These are phyloP conservation scores for Diogma glabrata DNA, from an alignment of 2,888 invertebrate species.

Conservation along the genomic window DNA sequence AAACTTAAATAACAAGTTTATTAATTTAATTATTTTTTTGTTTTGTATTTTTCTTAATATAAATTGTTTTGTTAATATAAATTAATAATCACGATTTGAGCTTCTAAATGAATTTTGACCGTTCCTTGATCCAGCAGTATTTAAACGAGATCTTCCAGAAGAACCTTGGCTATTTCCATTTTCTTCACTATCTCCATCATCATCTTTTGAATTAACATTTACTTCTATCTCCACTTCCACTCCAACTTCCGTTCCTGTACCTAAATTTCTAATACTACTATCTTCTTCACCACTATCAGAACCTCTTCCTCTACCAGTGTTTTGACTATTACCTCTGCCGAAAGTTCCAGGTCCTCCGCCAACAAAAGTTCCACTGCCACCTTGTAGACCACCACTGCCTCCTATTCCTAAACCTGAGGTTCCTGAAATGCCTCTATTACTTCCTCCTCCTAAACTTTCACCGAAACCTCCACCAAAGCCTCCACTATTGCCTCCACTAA, in stretches of 20 bases:
- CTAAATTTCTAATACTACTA: too few relatives aligned
- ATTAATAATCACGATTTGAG: too few relatives aligned
- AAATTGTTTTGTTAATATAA: too few relatives aligned
- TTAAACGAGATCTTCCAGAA: background rate
- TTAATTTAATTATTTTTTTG: too few relatives aligned
- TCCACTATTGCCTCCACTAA: constrained; percentile 14
- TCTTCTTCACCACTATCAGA: too few relatives aligned
- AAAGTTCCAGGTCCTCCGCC: constrained; percentile 20
- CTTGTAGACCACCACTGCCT: too few relatives aligned
- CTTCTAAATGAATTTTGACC: too few relatives aligned
- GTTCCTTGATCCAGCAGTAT: background rate
- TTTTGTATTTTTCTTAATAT: too few relatives aligned
- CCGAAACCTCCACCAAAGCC: constrained; percentile 16
- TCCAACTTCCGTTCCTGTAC: constrained; percentile 8
- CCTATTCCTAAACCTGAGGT: too few relatives aligned
- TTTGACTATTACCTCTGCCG: too few relatives aligned
- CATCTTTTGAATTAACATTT: background rate
- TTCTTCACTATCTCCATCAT: background rate
- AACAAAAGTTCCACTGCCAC: constrained; percentile 8
- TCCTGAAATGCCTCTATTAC: background rate
- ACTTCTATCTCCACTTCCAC: background rate
- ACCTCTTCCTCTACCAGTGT: too few relatives aligned
- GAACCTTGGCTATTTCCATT: background rate
- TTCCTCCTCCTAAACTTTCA: constrained; percentile 14
- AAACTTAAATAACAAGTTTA: too few relatives aligned